Evolutionary conservation across 2,113 vertebrate species (phyloP), one percentile per base, ranked within the genome.

Genomic region (Propithecus coquereli): DNA sequence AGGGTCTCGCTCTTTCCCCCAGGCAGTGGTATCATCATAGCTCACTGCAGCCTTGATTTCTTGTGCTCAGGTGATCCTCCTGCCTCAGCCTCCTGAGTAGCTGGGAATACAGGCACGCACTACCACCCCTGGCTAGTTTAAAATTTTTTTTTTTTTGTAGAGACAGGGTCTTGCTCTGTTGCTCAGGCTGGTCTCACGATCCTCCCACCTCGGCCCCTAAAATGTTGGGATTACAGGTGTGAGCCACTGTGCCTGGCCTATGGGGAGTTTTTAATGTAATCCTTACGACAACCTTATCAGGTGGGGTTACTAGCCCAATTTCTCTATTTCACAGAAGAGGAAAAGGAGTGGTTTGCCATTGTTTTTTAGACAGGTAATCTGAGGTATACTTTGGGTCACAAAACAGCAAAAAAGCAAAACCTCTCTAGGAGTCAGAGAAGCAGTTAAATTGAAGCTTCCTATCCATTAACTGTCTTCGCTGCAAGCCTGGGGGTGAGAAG

Each of bases 281-380:
- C 32, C 30, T 40, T 14, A 11, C 1, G 4, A 3, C 66, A n/a
- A 0, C 6, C 40, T 43, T 68, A 0, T 54, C 32, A 34, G 30
- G 9, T 34, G 3, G 66, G 47, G 40, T 43, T 47, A 8, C 34
- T 11, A 2, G 50, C 66, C 47, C 47, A 1, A 0, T 43, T 20
- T 40, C 45, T 50, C 11, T 13, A 2, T 85, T 68, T 52, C 80
- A 7, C 22, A 8, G 85, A 50, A 43, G 22, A 70, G 59, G 40
- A n/a, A 8, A 27, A 40, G 59, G 47, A 81, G 14, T n/a, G 50
- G 34, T 34, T 25, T 66, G 71, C 23, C 25, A 3, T 4, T 30
- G 34, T 17, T 27, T 25, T 27, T 70, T 32, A 85, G 23, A 59
- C 43, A 34, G 89, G 37, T 27, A 25, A 27, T 6, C 45, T 71